These are phyloP conservation scores for Sphyrna mokarran DNA, from an alignment of 2,113 vertebrate species.

Conservation along the genomic window DNA sequence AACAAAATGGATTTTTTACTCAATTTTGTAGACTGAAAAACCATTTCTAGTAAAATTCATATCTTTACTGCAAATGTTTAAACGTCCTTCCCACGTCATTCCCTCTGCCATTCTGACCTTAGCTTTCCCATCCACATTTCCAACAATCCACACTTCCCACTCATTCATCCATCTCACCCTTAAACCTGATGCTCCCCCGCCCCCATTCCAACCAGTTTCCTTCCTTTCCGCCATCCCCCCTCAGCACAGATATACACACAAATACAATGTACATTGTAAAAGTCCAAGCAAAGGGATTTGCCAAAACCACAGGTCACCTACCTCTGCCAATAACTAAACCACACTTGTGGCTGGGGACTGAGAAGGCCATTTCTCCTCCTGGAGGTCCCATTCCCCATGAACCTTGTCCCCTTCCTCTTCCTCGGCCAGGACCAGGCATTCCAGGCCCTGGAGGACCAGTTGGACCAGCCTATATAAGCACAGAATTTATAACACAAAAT, in stretches of 20 bases:
- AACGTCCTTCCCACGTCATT: too few species aligned
- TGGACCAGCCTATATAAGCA: slow-evolving; percentile 52
- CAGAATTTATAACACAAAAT: background rate
- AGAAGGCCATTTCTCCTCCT: slow-evolving; percentile 81
- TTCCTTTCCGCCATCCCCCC: background rate
- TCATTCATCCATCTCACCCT: too few species aligned
- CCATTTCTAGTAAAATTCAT: background rate
- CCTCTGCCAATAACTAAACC: slow-evolving; percentile 84
- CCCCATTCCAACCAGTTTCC: too few species aligned
- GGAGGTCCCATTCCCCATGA: slow-evolving; percentile 82
- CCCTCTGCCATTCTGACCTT: too few species aligned
- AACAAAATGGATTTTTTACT: too few species aligned
- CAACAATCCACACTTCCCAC: too few species aligned
- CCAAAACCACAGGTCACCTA: slow-evolving; percentile 31
- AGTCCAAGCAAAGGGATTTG: background rate
- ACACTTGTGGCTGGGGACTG: slow-evolving; percentile 86
- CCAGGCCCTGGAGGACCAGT: slow-evolving; percentile 70
- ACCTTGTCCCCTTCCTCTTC: slow-evolving; percentile 70
- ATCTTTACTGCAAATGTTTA: background rate
- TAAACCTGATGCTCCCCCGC: too few species aligned
- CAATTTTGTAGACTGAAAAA: background rate
- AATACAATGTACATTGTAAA: background rate
- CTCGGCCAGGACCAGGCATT: slow-evolving; percentile 74
- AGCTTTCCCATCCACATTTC: too few species aligned
- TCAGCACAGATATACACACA: background rate